phyloP scores from a whole-genome alignment of 2,113 vertebrate species.

The Australoheros scitulus region DNA sequence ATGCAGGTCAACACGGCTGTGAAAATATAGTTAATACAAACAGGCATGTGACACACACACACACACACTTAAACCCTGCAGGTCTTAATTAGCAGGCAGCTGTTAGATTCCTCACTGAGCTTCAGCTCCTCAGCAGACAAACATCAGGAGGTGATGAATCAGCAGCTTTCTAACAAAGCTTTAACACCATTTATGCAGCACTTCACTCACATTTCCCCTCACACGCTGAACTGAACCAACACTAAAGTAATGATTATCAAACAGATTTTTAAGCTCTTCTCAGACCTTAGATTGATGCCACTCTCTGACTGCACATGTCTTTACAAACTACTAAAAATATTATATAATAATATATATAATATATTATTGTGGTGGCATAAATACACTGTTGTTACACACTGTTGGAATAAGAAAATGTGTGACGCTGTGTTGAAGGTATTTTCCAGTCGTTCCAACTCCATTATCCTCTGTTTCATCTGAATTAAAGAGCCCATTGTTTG shows the following conservation, averaged over 20 bases:
- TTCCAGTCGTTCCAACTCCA: background rate
- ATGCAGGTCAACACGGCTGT: background rate
- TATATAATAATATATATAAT: background rate
- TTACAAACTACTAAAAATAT: background rate
- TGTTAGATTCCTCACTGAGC: slow-evolving; percentile 33
- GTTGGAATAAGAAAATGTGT: background rate
- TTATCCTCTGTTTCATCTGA: background rate
- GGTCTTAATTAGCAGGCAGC: slow-evolving; percentile 9
- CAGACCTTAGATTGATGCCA: background rate
- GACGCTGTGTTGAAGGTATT: background rate
- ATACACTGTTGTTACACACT: background rate
- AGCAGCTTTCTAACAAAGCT: background rate
- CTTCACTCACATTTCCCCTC: background rate
- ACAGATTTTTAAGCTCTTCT: background rate
- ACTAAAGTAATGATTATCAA: background rate
- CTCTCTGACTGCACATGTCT: no score
- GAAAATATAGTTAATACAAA: slow-evolving; percentile 5
- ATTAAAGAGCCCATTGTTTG: background rate
- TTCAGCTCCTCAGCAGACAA: background rate
- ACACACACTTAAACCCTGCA: background rate
- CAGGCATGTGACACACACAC: background rate
- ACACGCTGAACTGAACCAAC: background rate
- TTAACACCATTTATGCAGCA: no score
- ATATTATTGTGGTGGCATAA: background rate
- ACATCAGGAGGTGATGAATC: background rate